phyloP scores from a whole-genome alignment of 2,888 invertebrate genomes.

The Psylliodes chrysocephalus region DNA sequence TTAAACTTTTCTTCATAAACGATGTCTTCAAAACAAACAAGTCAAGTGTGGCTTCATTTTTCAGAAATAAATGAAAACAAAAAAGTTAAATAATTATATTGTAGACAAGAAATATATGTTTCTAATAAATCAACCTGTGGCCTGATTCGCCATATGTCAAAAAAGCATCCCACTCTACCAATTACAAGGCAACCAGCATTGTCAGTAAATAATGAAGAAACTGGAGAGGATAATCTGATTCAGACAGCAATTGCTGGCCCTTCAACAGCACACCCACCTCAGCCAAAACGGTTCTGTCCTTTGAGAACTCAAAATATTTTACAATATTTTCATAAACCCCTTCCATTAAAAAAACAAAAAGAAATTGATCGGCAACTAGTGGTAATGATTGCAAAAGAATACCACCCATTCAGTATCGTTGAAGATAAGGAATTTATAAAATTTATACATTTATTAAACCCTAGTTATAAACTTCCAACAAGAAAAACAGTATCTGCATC shows the following conservation, averaged over 20 bases:
- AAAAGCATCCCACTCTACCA: slow-evolving; percentile 36
- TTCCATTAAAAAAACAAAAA: background rate
- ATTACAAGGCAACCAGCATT: slow-evolving; percentile 25
- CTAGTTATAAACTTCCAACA: slow-evolving; percentile 32
- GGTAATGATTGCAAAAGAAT: slow-evolving; percentile 50
- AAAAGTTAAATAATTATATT: too few relatives aligned
- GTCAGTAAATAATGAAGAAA: background rate
- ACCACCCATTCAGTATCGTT: too few relatives aligned
- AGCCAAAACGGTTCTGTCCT: too few relatives aligned
- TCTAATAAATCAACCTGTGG: slow-evolving; percentile 34
- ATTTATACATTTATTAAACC: slow-evolving; percentile 45
- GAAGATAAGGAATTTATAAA: too few relatives aligned
- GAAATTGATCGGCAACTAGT: slow-evolving; percentile 45
- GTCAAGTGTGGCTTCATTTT: slow-evolving; percentile 7
- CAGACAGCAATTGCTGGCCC: background rate
- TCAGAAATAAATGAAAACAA: slow-evolving; percentile 20
- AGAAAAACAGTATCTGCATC: slow-evolving; percentile 30
- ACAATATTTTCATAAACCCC: background rate
- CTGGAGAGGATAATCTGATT: background rate
- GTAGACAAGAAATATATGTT: slow-evolving; percentile 27
- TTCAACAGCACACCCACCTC: too few relatives aligned
- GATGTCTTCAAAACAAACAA: too few relatives aligned
- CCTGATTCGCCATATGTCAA: slow-evolving; percentile 32
- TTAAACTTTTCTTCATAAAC: too few relatives aligned
- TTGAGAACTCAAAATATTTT: too few relatives aligned